Base-by-base conservation (phyloP, 1,140 invertebrate species). In the Pinna nobilis region DNA sequence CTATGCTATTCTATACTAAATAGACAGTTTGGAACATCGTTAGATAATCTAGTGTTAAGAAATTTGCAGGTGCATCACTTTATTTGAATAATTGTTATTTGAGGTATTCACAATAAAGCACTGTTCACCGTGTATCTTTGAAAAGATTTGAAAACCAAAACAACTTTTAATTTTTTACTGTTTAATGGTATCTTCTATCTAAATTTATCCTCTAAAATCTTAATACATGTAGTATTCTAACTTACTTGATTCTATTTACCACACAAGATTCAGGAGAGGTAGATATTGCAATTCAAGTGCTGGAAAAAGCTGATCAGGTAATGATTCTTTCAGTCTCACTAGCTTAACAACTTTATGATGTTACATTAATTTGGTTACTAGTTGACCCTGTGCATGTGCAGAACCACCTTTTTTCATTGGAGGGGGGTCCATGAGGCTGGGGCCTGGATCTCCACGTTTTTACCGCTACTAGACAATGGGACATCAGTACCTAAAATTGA, bases 301-400 rank as follows among this genome's bases (percentile, higher is more conserved):
- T 82, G 4, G 33, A 59, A 18, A 65, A 71, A 35, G 69, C 78
- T 23, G 70, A 79, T 57, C 70, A 74, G 79, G 79, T 80, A 70
- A 50, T 53, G 50, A 25, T 18, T 7, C 11, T 13, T 23, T 53
- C 9, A 7, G 7, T 18, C 7, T 7, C 9, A 53, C 9, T 23
- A 25, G 9, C 9, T 13, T 53, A 53, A 18, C 23, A 20, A 13
- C 7, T 7, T 53, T 53, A 53, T 13, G 50, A 20, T 9, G 9
- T 25, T 13, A 7, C 23, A 23, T 53, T 9, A 25, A 53, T 7
- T 13, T 13, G 23, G 50, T 53, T 53, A 7, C 23, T 9, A 53
- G 23, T 7, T 44, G 23, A 13, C 7, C 7, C 23, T 53, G 9
- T 13, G 7, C 23, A 53, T 7, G 23, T 9, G 7, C 7, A 9